Evolutionary conservation across 1,140 invertebrate species (phyloP), one percentile per base, ranked within the genome.

Genomic region (Streblospio benedicti): DNA sequence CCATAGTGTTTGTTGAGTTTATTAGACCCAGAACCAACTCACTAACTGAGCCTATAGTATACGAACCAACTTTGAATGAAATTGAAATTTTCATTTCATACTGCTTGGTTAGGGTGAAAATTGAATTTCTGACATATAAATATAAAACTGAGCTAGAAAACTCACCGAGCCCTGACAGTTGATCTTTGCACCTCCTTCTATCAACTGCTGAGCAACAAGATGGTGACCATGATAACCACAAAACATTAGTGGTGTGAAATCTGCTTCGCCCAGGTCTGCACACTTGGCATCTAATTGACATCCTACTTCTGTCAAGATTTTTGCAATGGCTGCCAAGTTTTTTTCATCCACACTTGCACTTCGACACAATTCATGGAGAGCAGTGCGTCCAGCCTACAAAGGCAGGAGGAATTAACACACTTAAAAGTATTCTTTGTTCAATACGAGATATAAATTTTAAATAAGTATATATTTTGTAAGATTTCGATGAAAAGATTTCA

Each of bases 201-300:
- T 69, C 1, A 79, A 64, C 18, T 67, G 69, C 35, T 67, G 62
- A 6, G 72, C 74, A 0, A 77, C 72, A 27, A 71, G 71, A 27
- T 69, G 65, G 61, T 79, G 77, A 32, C 76, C 75, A 59, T 79
- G 77, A 63, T 76, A 79, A 1, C 70, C 67, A 52, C 75, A 71
- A 68, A 76, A 79, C 72, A 79, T 78, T 31, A 78, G 61, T 16
- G 71, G 70, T 2, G 72, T 77, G 57, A 77, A 75, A 59, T 78
- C 75, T 25, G 73, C 75, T 66, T 75, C 73, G 54, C 68, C 73
- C 33, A 69, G 59, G 60, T 76, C 73, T 64, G 68, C 71, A 50
- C 73, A 71, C 52, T 71, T 73, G 4, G 65, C 59, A 56, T 79
- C 71, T 0, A 77, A 63, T 61, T 77, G 73, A 62, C 66, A 64